phyloP scores from a whole-genome alignment of 2,113 vertebrate genomes.

The Pogona vitticeps region DNA sequence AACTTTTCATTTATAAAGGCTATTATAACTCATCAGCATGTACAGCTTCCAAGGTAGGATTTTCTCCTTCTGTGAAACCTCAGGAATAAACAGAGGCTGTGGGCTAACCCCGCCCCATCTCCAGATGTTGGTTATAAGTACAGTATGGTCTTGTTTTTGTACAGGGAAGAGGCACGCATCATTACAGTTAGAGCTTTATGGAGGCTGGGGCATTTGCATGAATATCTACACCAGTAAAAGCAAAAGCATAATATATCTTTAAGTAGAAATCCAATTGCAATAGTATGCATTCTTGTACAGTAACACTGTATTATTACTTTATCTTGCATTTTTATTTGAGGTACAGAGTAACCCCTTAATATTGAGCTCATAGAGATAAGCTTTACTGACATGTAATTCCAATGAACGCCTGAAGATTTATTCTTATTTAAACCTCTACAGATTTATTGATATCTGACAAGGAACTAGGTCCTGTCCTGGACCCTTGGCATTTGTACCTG shows the following conservation, averaged over 20 bases:
- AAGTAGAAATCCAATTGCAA: not conserved
- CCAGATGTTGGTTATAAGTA: not conserved
- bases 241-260: not conserved
- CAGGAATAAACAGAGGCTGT: not conserved
- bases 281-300: not conserved
- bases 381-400: not conserved
- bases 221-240: not conserved
- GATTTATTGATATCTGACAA: not conserved
- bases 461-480: not conserved
- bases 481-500: not conserved
- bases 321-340: not conserved
- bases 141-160: not conserved
- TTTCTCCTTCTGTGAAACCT: constrained; percentile 1
- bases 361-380: not conserved
- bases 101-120: not conserved
- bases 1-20: not conserved
- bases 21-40: not conserved
- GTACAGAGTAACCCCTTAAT: not conserved
- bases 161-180: not conserved
- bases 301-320: not conserved
- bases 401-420: not conserved
- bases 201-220: not conserved
- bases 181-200: not conserved
- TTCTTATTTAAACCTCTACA: too few relatives aligned
- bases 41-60: not conserved